These are phyloP conservation scores for Tenebrosternarchus preto DNA, from an alignment of 2,113 vertebrate genomes.

Conservation along the genomic window DNA sequence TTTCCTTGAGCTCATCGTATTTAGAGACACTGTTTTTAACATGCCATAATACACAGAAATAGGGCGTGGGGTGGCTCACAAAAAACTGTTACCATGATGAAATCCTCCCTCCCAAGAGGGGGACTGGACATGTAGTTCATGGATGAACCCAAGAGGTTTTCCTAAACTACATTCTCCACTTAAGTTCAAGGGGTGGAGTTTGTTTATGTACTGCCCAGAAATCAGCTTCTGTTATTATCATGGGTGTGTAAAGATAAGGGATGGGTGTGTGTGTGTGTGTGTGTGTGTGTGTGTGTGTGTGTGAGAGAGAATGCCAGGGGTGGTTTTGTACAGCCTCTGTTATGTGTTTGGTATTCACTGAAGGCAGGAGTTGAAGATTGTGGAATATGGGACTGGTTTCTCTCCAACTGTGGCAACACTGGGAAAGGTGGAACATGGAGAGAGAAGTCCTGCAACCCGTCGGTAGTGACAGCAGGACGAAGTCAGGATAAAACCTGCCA, in stretches of 20 bases:
- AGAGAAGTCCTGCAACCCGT: background rate
- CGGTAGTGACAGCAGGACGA: background rate
- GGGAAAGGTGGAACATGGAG: background rate
- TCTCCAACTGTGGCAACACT: background rate
- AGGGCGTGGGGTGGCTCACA: background rate
- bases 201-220: slow-evolving; percentile 2
- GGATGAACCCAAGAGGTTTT: background rate
- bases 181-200: slow-evolving; percentile 29
- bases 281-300: background rate
- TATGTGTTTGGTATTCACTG: slow-evolving; percentile 15
- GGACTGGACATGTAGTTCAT: slow-evolving; percentile 28
- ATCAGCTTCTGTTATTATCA: slow-evolving; percentile 21
- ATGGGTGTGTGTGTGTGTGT: background rate
- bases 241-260: slow-evolving; percentile 12
- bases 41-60: background rate
- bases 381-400: slow-evolving; percentile 3
- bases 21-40: background rate
- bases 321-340: slow-evolving; percentile 1
- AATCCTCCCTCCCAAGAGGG: slow-evolving; percentile 12
- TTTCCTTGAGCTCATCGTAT: background rate
- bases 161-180: slow-evolving; percentile 25
- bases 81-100: slow-evolving; percentile 5
- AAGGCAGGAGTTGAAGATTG: background rate
- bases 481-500: background rate
- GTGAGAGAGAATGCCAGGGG: slow-evolving; percentile 16